phyloP scores from a whole-genome alignment of 2,113 vertebrate species.

The Thomomys bottae region DNA sequence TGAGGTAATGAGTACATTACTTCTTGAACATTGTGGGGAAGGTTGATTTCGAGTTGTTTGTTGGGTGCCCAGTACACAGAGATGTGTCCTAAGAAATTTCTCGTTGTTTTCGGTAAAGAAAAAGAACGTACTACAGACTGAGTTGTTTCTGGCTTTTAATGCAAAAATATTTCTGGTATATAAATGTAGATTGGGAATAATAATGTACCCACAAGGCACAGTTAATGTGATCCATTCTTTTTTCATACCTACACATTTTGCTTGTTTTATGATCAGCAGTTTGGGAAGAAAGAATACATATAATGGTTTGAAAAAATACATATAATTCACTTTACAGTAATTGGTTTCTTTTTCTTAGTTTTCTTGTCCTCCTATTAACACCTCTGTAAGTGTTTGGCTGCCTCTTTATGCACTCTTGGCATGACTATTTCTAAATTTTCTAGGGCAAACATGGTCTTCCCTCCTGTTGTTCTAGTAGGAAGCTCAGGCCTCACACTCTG shows the following conservation, averaged over 20 bases:
- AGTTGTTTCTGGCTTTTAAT: constrained; percentile 29
- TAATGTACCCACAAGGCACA: constrained; percentile 29
- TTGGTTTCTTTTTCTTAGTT: constrained; percentile 58
- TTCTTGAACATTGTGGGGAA: too few relatives aligned
- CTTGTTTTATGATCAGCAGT: constrained; percentile 54
- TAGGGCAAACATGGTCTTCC: constrained; percentile 8
- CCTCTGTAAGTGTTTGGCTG: constrained; percentile 35
- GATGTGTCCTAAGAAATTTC: not conserved
- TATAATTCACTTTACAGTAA: constrained; percentile 57
- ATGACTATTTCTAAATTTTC: constrained; percentile 30
- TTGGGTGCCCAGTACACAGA: not conserved
- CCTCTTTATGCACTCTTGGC: not conserved
- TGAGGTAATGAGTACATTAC: too few relatives aligned
- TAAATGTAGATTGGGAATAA: constrained; percentile 46
- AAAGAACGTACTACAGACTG: constrained; percentile 47
- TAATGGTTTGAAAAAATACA: constrained; percentile 52
- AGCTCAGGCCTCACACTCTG: not conserved
- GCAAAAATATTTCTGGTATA: constrained; percentile 26
- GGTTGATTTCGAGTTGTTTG: not conserved
- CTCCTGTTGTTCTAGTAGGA: not conserved
- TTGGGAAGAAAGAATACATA: constrained; percentile 39
- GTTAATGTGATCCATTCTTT: constrained; percentile 53
- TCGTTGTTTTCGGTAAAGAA: constrained; percentile 43
- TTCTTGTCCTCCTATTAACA: constrained; percentile 29
- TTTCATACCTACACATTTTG: constrained; percentile 42